Percentiles rank a stretch among this genome's conserved stretches.
These are phyloP conservation scores for Chrysaora quinquecirrha DNA, from an alignment of 30 jellyfish, hydroid and myxozoan genomes.

Conservation along the genomic window DNA sequence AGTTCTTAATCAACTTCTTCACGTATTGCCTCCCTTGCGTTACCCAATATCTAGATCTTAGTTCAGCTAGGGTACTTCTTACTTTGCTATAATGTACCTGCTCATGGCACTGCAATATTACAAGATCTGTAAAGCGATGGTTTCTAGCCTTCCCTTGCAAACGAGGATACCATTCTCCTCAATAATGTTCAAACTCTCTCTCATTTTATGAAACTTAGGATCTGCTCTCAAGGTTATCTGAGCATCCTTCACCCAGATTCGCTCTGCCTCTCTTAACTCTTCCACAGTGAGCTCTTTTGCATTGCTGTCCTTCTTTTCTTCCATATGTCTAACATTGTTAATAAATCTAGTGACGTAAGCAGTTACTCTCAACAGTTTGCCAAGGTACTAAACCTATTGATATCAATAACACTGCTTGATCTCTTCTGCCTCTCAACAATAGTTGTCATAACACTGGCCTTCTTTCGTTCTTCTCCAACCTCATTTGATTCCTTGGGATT, in stretches of 20 bases:
- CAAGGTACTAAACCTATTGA: not conserved
- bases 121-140: not conserved
- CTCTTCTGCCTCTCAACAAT: not conserved
- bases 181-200: not conserved
- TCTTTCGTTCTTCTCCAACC: not conserved
- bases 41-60: slow-evolving; percentile 1
- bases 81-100: not conserved
- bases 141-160: not conserved
- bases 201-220: not conserved
- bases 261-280: slow-evolving; percentile 21
- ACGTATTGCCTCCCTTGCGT: slow-evolving; percentile 4
- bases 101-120: not conserved
- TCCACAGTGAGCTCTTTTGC: slow-evolving; percentile 4
- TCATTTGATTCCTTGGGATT: slow-evolving; percentile 12
- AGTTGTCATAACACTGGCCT: not conserved
- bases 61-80: not conserved
- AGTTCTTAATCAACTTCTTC: slow-evolving; percentile 5
- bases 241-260: slow-evolving; percentile 26
- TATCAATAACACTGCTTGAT: not conserved
- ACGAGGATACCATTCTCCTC: not conserved
- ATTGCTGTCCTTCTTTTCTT: not conserved
- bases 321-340: not conserved
- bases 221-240: slow-evolving; percentile 15
- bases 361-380: slow-evolving; percentile 21
- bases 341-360: slow-evolving; percentile 29